Base-by-base conservation (phyloP, 2,113 vertebrate genomes). In the Upupa epops region DNA sequence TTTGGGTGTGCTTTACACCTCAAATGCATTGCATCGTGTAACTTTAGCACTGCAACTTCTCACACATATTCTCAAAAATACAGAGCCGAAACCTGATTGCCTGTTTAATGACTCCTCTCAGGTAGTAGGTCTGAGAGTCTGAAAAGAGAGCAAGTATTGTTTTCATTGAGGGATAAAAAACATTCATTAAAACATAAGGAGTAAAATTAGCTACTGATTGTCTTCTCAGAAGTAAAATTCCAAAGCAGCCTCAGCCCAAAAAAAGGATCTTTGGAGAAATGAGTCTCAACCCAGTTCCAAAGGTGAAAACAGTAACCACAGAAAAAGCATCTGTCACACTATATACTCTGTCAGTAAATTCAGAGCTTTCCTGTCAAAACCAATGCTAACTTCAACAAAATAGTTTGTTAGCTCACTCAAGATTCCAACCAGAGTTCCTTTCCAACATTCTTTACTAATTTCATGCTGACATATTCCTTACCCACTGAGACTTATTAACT, bases 401-500 rank as follows among this genome's bases (percentile, higher is more conserved):
- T n/a, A 8, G 75, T 18, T 11, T 4, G 0, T 17, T 83, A 81
- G 32, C 36, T 95, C 52, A 74, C 28, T 91, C 32, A 56, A 55
- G 32, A 48, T 64, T 80, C 55, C 15, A 83, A 79, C 49, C 36
- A 65, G 21, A 95, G 52, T 86, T 63, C 55, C 26, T 88, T 81
- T 76, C 86, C 89, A 92, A 21, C 59, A 79, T 81, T 19, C 83
- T 84, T 75, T 45, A 58, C 25, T 68, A 78, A 55, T 76, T 91
- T 78, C 45, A 78, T 56, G 58, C 29, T 92, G 93, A 52, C 12
- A 40, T 16, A 65, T 83, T 87, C 70, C 64, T 90, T 45, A 91
- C 74, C 63, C 79, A 59, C 65, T 86, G 37, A 85, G 75, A 73
- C 85, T 79, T 93, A 77, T 79, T 94, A 95, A 94, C n/a, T 71